phyloP scores from a whole-genome alignment of 1,140 invertebrate species.

The Cyclina sinensis region DNA sequence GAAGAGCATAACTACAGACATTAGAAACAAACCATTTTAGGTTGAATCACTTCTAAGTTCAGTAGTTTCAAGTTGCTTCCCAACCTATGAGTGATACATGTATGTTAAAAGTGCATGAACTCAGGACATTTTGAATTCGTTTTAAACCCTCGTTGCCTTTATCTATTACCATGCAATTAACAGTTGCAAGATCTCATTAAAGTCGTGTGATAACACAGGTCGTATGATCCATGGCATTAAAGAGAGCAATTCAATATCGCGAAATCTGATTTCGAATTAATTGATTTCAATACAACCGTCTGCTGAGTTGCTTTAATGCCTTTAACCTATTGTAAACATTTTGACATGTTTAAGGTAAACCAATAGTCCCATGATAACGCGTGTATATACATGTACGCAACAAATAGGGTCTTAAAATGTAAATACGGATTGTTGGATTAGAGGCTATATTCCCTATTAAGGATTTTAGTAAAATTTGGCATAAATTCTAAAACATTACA shows the following conservation, averaged over 20 bases:
- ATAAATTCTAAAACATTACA: not conserved
- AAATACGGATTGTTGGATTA: constrained; percentile 43
- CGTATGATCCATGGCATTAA: constrained; percentile 4
- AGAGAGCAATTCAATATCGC: constrained; percentile 11
- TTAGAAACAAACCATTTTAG: no score
- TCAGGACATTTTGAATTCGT: no score
- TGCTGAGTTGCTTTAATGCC: constrained; percentile 3
- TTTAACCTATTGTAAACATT: constrained; percentile 31
- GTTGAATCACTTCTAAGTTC: no score
- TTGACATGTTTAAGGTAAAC: constrained; percentile 31
- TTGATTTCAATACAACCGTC: constrained; percentile 4
- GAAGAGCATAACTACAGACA: no score
- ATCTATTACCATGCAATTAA: not conserved
- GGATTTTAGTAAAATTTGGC: not conserved
- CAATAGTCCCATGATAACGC: constrained; percentile 30
- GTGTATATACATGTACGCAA: constrained; percentile 21
- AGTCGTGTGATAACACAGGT: not conserved
- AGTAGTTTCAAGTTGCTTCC: no score
- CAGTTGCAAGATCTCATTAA: constrained; percentile 7
- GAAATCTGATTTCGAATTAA: constrained; percentile 46
- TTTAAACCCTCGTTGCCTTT: not conserved
- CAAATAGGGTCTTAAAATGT: not conserved
- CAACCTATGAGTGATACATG: no score
- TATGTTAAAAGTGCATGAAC: no score
- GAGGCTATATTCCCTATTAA: not conserved